Base-by-base conservation (phyloP, 2,797 vertebrate genomes). In the Mormyrops boulengeri region DNA sequence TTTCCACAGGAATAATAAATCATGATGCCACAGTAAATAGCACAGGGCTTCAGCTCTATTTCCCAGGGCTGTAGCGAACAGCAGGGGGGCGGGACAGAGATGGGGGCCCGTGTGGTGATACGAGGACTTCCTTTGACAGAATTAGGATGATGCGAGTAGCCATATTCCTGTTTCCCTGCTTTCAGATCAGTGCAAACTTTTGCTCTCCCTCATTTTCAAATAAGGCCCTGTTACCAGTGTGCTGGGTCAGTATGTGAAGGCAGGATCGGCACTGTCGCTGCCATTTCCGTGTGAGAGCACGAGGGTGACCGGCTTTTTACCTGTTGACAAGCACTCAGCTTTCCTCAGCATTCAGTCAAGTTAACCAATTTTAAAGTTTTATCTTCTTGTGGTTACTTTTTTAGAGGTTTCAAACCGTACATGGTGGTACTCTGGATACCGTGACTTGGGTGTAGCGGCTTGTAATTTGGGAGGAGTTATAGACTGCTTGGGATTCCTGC, bases 11-110 rank as follows among this genome's bases (percentile, higher is more conserved):
- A 44, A 80, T 82, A 34, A 85, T 47, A 44, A 34, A 69, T 88
- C 14, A 47, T 73, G 84, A 30, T 85, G n/a, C 41, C 41, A n/a
- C 55, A 50, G 50, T 80, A 85, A 82, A 50, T 26, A 52, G 50
- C 62, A 85, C 87, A 77, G 34, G 14, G 26, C 49, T 88, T 77
- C 41, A 90, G 87, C 86, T 60, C 89, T 50, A 38, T 77, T 88
- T 80, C 19, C 3, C 38, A 57, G 62, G 55, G 57, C 55, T 53
- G 44, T 86, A 50, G 38, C 14, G 60, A 80, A 80, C 17, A 7
- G 3, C 73, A 7, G 34, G 38, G 73, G 73, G 38, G 73, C 2
- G 11, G 38, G 73, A 17, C 30, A 41, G 69, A 14, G 69, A 34
- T 7, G 38, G 34, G 34, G 34, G 69, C 34, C 34, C 73, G 44